phyloP scores from a whole-genome alignment of 2,888 invertebrate species.

The Ommatoiulus sabulosus region DNA sequence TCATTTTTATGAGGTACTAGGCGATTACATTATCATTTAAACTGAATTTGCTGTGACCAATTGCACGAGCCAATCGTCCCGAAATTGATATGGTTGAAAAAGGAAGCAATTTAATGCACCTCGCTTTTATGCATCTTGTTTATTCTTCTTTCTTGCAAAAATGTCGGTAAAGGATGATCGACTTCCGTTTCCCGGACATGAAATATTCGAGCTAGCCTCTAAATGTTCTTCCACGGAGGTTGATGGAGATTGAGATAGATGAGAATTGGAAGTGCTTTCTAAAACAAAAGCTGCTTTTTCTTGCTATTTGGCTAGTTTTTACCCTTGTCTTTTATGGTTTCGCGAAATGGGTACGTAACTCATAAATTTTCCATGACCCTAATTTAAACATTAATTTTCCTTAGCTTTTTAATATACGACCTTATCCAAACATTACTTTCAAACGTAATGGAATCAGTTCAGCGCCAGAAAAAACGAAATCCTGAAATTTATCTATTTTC shows the following conservation, averaged over 20 bases:
- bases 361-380: conserved; percentile 47
- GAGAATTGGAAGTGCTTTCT: conserved; percentile 45
- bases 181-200: conserved; percentile 27
- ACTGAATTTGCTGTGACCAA: neutral
- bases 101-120: neutral
- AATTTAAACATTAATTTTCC: conserved; percentile 48
- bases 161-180: conserved; percentile 14
- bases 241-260: conserved; percentile 47
- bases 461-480: neutral
- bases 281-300: conserved; percentile 48
- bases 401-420: conserved; percentile 42
- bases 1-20: neutral
- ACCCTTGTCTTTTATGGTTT: conserved; percentile 47
- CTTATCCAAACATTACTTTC: conserved; percentile 44
- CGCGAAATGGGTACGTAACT: conserved; percentile 32
- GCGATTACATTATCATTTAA: neutral
- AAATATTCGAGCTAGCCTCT: neutral
- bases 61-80: neutral
- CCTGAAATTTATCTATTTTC: conserved; percentile 31
- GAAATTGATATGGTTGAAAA: neutral
- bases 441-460: conserved; percentile 45
- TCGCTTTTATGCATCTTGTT: conserved; percentile 29
- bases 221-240: neutral
- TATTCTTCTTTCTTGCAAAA: neutral
- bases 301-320: conserved; percentile 45